Base-by-base conservation (phyloP, 23 tunicate species). In the Trididemnum clinides region DNA sequence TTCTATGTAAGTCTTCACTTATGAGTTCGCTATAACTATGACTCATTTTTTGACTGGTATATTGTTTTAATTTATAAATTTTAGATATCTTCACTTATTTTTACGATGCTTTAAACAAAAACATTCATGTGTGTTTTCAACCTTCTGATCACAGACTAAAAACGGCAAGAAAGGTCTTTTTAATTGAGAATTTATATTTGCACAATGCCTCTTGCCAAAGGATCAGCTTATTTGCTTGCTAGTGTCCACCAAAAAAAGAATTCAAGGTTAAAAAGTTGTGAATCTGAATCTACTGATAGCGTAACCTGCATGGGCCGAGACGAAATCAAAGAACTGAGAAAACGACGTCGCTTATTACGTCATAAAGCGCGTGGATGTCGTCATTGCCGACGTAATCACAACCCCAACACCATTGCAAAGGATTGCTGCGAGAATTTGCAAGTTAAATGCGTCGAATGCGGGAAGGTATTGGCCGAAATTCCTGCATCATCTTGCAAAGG, bases 151-250 rank as follows among this genome's bases (percentile, higher is more conserved):
- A n/a, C n/a, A n/a, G n/a, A n/a, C n/a, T n/a, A n/a, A n/a, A n/a
- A n/a, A n/a, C n/a, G n/a, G n/a, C n/a, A n/a, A n/a, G n/a, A n/a
- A n/a, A n/a, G n/a, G n/a, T n/a, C n/a, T n/a, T n/a, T n/a, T n/a
- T n/a, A n/a, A n/a, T n/a, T n/a, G n/a, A n/a, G n/a, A n/a, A n/a
- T n/a, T n/a, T n/a, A n/a, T n/a, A n/a, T n/a, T n/a, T n/a, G n/a
- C n/a, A n/a, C n/a, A 29, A 82, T 82, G 86, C 86, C 86, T 35
- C 59, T 82, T 2, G 86, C 86, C 5, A 82, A 82, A 44, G 86
- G 86, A 1, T 35, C 86, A 2, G 86, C 50, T 21, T 82, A 64
- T 27, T 49, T 82, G 76, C 76, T 82, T 1, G 19, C 70, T 20
- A 57, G 72, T 21, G 76, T 82, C 27, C 69, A 64, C 28, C 86